Evolutionary conservation across 2,888 invertebrate species (phyloP), one percentile per base, ranked within the genome.

Genomic region (Zeuzera pyrina): DNA sequence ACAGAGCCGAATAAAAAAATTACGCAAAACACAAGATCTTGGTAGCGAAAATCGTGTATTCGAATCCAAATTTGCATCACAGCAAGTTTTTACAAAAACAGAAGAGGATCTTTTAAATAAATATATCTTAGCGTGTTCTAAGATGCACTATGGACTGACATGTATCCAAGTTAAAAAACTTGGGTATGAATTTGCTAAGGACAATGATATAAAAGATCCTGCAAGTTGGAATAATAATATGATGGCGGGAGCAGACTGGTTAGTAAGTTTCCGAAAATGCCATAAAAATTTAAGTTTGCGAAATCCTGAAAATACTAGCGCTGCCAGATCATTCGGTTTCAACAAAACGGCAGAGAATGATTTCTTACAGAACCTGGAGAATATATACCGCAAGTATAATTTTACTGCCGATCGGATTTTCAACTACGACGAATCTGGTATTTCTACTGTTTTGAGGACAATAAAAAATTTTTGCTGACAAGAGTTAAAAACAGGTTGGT

Each of bases 401-500:
- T 22, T 22, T 22, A 22, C 30, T 22, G 22, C 30, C 11, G 23
- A 30, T 30, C 21, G 30, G 11, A 30, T 30, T 11, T 30, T 11
- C 14, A 30, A 30, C 12, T 30, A 8, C 10, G 30, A 30, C 23
- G 30, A 31, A 15, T 22, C 22, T 11, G 30, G 25, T 23, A 31
- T 35, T 15, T 26, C 29, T 4, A 19, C 8, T 6, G 8, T 19
- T 6, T 8, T 19, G 5, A 8, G 19, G 5, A 19, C n/a, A 19
- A 8, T 8, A 5, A 6, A 19, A 19, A 8, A 8, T 19, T 19
- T 19, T 19, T 4, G 19, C 19, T 19, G 19, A 19, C 5, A 31
- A 15, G 8, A 12, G 33, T 3, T 42, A 44, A 31, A 45, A 41
- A 31, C 49, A 49, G 33, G 44, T 54, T 7, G 45, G 43, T 2